Evolutionary conservation across 2,888 invertebrate species (phyloP), one percentile per base, ranked within the genome.

Genomic region (Thymelicus lineola): DNA sequence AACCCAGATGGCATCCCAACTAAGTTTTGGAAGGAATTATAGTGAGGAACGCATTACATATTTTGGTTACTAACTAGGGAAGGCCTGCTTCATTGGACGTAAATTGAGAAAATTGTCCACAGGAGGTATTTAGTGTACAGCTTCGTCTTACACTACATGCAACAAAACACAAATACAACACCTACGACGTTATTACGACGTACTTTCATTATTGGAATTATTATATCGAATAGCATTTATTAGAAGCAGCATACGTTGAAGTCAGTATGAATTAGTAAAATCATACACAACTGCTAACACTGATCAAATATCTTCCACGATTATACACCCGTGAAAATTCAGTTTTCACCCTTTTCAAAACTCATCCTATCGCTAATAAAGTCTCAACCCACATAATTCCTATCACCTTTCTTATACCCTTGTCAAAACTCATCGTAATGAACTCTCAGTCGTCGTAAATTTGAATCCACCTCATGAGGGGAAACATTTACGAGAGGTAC

Each of bases 391-490:
- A 12, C 63, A 36, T 48, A 63, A 53, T 63, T 17, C 15, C 38
- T 28, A 53, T 36, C 63, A 63, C 63, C 50, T 63, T 62, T 53
- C 63, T 53, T 63, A 46, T 36, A 64, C 64, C 64, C 64, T 64
- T 55, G 50, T 64, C 55, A 64, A 64, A 64, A 64, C 42, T 50
- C 38, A 53, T 64, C 64, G 20, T 42, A 64, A 64, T 64, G 64
- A 64, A 64, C 53, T 38, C 55, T 64, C 64, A 55, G 36, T 63
- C 50, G 36, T 38, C 50, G 48, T 48, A 59, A 46, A 66, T 59
- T 59, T 50, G 48, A 59, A 59, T 46, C 20, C 46, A 58, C 17
- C 48, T 66, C 59, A 66, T 14, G 50, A 45, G 58, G 46, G 45
- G 66, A 57, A 58, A 38, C 38, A 20, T 66, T 66, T 28, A 7